A percentile compares a stretch with the other conserved stretches of the same genome.
phyloP scores from a whole-genome alignment of 2,797 vertebrate genomes.

The Cetoscarus ocellatus region DNA sequence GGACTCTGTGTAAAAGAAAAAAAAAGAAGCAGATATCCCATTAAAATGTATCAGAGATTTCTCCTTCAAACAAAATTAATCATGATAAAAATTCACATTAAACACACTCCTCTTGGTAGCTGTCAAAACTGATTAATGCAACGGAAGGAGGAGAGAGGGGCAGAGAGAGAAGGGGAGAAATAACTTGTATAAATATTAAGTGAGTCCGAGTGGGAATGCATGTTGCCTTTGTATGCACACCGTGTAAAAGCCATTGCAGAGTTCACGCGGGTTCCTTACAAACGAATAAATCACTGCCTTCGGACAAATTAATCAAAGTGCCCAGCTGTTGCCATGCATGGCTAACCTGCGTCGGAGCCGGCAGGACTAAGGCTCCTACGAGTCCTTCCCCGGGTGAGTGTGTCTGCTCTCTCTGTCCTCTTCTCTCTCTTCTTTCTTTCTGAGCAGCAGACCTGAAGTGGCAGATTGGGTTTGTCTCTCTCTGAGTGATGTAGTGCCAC shows the following conservation, averaged over 20 bases:
- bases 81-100: slow-evolving; percentile 72
- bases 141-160: slow-evolving; percentile 37
- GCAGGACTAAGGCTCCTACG: slow-evolving; percentile 28
- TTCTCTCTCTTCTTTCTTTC: slow-evolving; percentile 26
- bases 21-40: slow-evolving; percentile 55
- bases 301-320: slow-evolving; percentile 83
- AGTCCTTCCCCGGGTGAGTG: slow-evolving; percentile 35
- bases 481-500: slow-evolving; percentile 68
- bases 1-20: slow-evolving; percentile 24
- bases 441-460: slow-evolving; percentile 59
- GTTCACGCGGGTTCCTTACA: slow-evolving; percentile 73
- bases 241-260: slow-evolving; percentile 67
- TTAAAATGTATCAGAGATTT: slow-evolving; percentile 67
- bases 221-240: slow-evolving; percentile 73
- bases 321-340: slow-evolving; percentile 77
- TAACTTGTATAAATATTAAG: slow-evolving; percentile 65
- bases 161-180: slow-evolving; percentile 14
- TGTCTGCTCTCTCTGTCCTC: slow-evolving; percentile 11
- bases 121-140: slow-evolving; percentile 76
- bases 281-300: slow-evolving; percentile 81
- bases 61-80: slow-evolving; percentile 73
- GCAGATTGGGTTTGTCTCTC: slow-evolving; percentile 72
- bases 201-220: slow-evolving; percentile 57
- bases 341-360: slow-evolving; percentile 59
- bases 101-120: slow-evolving; percentile 61